Evolutionary conservation across 2,113 vertebrate genomes (phyloP).

Genomic region (Apodemus speciosus): DNA sequence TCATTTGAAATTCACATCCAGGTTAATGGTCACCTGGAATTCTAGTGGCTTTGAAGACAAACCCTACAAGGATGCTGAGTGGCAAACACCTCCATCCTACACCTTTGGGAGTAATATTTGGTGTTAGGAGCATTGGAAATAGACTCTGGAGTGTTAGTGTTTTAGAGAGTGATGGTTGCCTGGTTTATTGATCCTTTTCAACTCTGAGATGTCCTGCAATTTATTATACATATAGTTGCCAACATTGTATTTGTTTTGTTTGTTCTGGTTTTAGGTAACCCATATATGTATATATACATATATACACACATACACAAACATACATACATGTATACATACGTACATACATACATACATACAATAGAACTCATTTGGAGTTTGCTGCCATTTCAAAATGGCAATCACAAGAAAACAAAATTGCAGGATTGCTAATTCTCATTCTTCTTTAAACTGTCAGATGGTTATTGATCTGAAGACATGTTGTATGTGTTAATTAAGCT

Average conservation of each 20-base stretch:
- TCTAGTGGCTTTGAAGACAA: not conserved
- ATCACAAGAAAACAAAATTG: not conserved
- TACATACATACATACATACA: not conserved
- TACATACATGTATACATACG: too few species aligned
- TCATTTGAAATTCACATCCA: constrained; percentile 3
- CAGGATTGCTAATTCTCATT: not conserved
- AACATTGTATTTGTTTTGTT: not conserved
- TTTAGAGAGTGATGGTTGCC: not conserved
- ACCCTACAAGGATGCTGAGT: not conserved
- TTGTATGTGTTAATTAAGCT: not conserved
- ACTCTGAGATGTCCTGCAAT: not conserved
- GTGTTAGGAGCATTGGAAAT: not conserved
- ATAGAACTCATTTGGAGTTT: constrained; percentile 44
- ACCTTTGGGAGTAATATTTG: not conserved
- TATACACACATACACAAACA: too few species aligned
- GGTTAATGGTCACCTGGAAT: not conserved
- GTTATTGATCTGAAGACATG: not conserved
- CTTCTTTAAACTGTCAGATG: constrained; percentile 32
- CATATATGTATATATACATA: not conserved
- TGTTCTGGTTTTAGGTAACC: not conserved
- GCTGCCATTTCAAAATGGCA: not conserved
- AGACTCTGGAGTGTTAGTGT: not conserved
- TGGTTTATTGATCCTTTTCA: not conserved
- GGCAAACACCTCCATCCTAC: not conserved
- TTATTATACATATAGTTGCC: not conserved